Base-by-base conservation (phyloP, 2,797 vertebrate genomes). In the Myotis daubentonii region DNA sequence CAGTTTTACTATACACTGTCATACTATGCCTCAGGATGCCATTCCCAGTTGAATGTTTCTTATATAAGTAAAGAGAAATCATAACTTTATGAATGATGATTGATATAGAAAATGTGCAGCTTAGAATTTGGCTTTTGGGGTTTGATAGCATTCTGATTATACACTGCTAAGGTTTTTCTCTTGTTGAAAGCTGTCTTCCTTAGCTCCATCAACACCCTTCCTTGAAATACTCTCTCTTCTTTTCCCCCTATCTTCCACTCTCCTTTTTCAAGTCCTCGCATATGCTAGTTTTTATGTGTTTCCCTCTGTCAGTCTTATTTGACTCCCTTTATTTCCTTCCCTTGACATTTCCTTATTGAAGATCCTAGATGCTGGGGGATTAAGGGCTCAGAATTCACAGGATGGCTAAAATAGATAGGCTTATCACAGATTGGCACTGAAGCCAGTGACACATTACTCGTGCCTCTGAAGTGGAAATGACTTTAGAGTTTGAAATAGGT, bases 311-410 rank as follows among this genome's bases (percentile, higher is more conserved):
- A 95, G n/a, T 88, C 16, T 33, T 90, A 20, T 79, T 90, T 1
- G 4, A 71, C 11, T 87, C 4, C 62, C 23, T 87, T 62, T 87
- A 8, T 75, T 89, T 93, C 41, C 13, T 90, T 85, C 28, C 68
- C 87, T 94, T 94, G 82, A 81, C 75, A 95, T 91, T 94, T 94
- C 23, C 66, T 95, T 65, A 84, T 49, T 94, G 86, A 96, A 95
- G 74, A 60, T 89, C 44, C 51, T 91, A 86, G 94, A 86, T 91
- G 57, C 23, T 65, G 3, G 30, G 25, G 70, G 72, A 97, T 80
- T 95, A 96, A 91, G 62, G 36, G 30, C 57, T 91, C 55, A 66
- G 70, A 96, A 96, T 88, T 94, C 70, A 79, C 19, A 75, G 33
- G 87, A 89, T 76, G 70, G 55, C 30, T 85, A 92, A 92, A 6